Base-by-base conservation (phyloP, 2,888 invertebrate species). In the Acronicta aceris region DNA sequence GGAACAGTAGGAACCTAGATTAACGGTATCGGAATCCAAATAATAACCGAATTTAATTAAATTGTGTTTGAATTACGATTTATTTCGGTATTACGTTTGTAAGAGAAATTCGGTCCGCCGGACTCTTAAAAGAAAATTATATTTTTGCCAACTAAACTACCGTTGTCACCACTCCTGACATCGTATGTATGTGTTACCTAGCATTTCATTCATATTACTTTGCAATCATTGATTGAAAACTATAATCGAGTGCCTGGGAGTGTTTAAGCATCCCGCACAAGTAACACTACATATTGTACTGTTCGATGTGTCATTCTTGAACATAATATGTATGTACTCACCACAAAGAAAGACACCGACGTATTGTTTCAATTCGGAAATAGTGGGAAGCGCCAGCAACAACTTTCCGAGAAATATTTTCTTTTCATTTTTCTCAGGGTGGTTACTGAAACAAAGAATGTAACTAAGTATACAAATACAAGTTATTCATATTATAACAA, bases 321-420 rank as follows among this genome's bases (percentile, higher is more conserved):
- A 53, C 47, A 43, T 21, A 56, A 38, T 10, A 30, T 5, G 5
- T 25, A 27, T 27, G 30, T 53, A 83, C 89, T 88, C 74, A 92
- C 92, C 92, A 60, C 91, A 91, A 77, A 92, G 66, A 42, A 88
- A 70, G 21, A 92, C 88, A 40, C 87, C 89, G 13, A 80, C 41
- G 78, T 93, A 93, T 84, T 92, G 93, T 85, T 84, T 92, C 59
- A 89, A 65, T 76, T 92, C 92, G 12, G 62, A 50, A 51, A 68
- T 63, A 13, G 84, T 76, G 33, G 91, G 89, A 45, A 86, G 68
- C 49, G 78, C 66, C 30, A 64, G 63, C 52, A 78, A 71, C 45
- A 84, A 71, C 57, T 82, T 84, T 64, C 62, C 54, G 36, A 78
- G 46, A 30, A 70, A 69, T 71, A 69, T 62, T 69, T 71, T 76